Base-by-base conservation (phyloP, 2,797 vertebrate species). In the Mallotus villosus region DNA sequence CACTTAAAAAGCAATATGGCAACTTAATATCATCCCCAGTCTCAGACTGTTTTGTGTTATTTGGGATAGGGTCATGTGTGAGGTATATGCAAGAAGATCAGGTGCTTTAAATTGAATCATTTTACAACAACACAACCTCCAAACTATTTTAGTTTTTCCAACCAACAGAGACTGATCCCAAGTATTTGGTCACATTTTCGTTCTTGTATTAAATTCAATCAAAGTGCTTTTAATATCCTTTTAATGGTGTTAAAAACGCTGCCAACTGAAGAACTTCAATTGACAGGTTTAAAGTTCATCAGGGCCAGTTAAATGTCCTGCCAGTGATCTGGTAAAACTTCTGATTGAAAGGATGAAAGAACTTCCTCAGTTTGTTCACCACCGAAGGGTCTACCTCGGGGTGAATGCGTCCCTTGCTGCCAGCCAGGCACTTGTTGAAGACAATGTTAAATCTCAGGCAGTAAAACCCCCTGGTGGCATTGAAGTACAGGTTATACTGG, bases 321-420 rank as follows among this genome's bases (percentile, higher is more conserved):
- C 96, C 96, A n/a, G 94, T 98, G 88, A 98, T 97, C 93, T 98
- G 97, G 88, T 97, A 98, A 90, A 99, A 97, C 87, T 98, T 98
- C 90, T 97, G 96, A 94, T 99, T 99, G 85, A 97, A 98, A 70
- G 96, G 96, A 79, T 97, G 96, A 91, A 98, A 98, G 92, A 98
- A 98, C 84, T 91, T 95, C 86, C 93, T 94, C 85, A 98, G 93
- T 93, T 97, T 97, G 77, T 93, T 94, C 90, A 97, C 87, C 82
- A 98, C 95, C 70, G 94, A 92, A 17, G 92, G 86, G 78, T 96
- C 95, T 75, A 98, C 96, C 77, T 96, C 94, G 0, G 97, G 97
- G 86, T 98, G 97, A 79, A 93, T 96, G 82, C 97, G 95, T 63
- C 97, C 97, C 89, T 98, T 98, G 94, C 97, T 98, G 90, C 96